Conservation (phyloP, 2,888 invertebrate genomes). For the Dusona sp. region DNA sequence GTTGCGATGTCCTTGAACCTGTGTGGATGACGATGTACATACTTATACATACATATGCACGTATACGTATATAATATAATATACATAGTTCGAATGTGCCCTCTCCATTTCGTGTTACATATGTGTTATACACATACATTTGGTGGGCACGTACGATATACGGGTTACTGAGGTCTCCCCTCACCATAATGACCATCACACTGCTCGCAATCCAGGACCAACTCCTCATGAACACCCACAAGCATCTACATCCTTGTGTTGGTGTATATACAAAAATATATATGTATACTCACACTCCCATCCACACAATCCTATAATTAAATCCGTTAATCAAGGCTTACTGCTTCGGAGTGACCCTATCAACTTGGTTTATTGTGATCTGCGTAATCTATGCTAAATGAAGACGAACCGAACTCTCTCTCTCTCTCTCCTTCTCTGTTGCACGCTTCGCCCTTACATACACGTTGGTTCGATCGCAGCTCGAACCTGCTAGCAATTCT, state of each 20-base stretch:
- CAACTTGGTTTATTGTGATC: constrained; percentile 84
- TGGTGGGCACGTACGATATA: constrained; percentile 72
- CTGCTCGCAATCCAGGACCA: constrained; percentile 76
- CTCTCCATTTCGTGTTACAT: constrained; percentile 31
- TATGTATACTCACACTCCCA: constrained; percentile 56
- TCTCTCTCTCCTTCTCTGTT: constrained; percentile 46
- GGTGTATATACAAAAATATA: constrained; percentile 17
- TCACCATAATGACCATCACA: constrained; percentile 79
- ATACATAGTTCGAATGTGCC: neutral
- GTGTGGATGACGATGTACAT: constrained; percentile 55
- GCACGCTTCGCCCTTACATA: constrained; percentile 30
- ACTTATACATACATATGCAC: constrained; percentile 14
- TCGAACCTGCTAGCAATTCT: constrained; percentile 40
- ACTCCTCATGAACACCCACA: constrained; percentile 56
- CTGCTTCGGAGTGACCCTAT: constrained; percentile 83
- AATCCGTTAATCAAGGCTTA: constrained; percentile 85
- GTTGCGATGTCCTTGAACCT: constrained; percentile 52
- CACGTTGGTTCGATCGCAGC: constrained; percentile 25
- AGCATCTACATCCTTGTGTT: constrained; percentile 25
- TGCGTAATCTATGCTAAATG: constrained; percentile 83
- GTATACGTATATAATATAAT: neutral
- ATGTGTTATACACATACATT: constrained; percentile 46
- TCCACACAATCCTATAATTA: constrained; percentile 83
- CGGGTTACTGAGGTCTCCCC: constrained; percentile 79
- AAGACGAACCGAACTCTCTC: constrained; percentile 78